Evolutionary conservation across 2,797 vertebrate species (phyloP).

Genomic region (Microctenopoma steveboyesi): DNA sequence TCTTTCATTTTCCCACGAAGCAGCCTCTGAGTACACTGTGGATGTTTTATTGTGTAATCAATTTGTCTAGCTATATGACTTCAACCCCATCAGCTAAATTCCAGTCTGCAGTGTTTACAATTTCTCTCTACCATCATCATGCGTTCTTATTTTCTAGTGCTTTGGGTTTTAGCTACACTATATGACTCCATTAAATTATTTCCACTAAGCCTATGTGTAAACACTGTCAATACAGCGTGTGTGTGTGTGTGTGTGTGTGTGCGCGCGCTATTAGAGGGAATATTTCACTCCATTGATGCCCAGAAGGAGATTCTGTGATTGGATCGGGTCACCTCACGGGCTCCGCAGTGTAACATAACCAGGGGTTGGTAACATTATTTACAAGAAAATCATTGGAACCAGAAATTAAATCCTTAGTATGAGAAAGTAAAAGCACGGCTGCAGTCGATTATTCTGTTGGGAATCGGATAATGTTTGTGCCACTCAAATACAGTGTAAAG

Average conservation of each 20-base stretch:
- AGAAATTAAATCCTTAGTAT: too few species aligned
- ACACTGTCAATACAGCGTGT: conserved; percentile 10
- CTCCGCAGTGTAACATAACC: background rate
- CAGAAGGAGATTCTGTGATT: background rate
- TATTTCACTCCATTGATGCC: background rate
- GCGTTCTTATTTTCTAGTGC: conserved; percentile 28
- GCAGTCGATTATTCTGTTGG: too few species aligned
- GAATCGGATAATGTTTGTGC: too few species aligned
- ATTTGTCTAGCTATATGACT: conserved; percentile 44
- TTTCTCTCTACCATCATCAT: conserved; percentile 31
- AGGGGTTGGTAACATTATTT: too few species aligned
- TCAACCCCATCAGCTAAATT: conserved; percentile 36
- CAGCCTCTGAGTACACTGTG: conserved; percentile 24
- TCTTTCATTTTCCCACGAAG: conserved; percentile 38
- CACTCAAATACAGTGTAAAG: too few species aligned
- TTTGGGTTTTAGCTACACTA: conserved; percentile 15
- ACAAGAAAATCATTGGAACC: too few species aligned
- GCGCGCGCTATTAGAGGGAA: background rate
- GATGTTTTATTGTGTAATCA: conserved; percentile 51
- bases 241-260: background rate
- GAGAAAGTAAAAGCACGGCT: too few species aligned
- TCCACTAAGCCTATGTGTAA: background rate
- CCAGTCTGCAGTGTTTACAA: conserved; percentile 43
- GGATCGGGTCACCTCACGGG: background rate
- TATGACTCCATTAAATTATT: conserved; percentile 18